Conservation (phyloP, 2,888 invertebrate genomes). For the Orthonychiurus folsomi region DNA sequence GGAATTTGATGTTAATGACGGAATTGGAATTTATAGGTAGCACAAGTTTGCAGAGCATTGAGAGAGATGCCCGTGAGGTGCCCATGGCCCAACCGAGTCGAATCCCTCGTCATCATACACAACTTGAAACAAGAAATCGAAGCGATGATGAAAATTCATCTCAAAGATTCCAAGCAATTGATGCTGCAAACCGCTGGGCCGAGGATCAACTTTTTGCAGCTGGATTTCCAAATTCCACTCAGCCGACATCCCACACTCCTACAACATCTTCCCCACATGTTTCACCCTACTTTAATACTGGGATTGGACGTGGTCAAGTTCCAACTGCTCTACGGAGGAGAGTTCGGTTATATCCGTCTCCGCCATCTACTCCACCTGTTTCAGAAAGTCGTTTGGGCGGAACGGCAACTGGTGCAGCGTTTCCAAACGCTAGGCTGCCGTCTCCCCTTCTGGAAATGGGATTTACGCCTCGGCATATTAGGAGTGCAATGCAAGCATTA, state of each 20-base stretch:
- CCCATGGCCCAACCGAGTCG: neutral
- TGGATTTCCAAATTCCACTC: neutral
- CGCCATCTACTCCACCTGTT: slow-evolving; percentile 23
- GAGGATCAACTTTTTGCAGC: no score
- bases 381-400: neutral
- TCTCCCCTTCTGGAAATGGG: slow-evolving; percentile 56
- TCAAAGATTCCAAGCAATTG: neutral
- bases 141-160: neutral
- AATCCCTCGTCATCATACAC: neutral
- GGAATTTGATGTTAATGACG: no score
- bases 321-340: slow-evolving; percentile 18
- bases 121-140: neutral
- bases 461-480: slow-evolving; percentile 52
- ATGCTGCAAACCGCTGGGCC: neutral
- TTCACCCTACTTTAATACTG: neutral
- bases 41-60: neutral
- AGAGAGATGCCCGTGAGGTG: neutral
- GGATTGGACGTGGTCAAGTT: neutral
- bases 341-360: slow-evolving; percentile 33
- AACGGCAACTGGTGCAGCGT: neutral
- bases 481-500: slow-evolving; percentile 45
- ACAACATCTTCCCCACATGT: neutral
- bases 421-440: slow-evolving; percentile 42
- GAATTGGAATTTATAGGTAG: no score
- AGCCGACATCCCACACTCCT: neutral